Base-by-base conservation (phyloP, 2,888 invertebrate genomes). In the Syritta pipiens region DNA sequence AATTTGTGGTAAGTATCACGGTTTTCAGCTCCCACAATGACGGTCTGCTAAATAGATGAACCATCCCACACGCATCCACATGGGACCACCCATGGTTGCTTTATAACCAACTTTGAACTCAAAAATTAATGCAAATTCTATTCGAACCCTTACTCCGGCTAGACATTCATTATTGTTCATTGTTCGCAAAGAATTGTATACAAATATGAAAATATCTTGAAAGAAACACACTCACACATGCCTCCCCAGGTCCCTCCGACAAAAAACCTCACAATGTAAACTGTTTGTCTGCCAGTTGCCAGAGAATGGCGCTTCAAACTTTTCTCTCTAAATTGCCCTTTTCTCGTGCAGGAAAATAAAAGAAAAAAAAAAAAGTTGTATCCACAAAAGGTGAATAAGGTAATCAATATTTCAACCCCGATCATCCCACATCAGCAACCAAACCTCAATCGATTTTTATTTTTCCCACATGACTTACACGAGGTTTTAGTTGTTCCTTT, bases 341-440 rank as follows among this genome's bases (percentile, higher is more conserved):
- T n/a, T n/a, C 17, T 10, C 37, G 14, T 35, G 14, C 37, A 17
- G 37, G 2, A 1, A 10, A 37, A n/a, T 3, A 28, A n/a, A 37
- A 37, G 17, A 17, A 37, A 37, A 37, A 17, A 37, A 37, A 7
- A 17, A 37, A 37, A 17, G 19, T 37, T 37, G 37, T 37, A 17
- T 14, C 37, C 37, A 37, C 37, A 37, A 37, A 37, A 17, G 37
- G 19, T 37, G 37, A 37, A 37, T 37, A 37, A n/a, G 37, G 37
- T 37, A 37, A 37, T 37, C 37, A 37, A 37, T 37, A 37, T 17
- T 17, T 7, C 37, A 37, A 37, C 37, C 37, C 37, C 37, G 37
- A 37, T 37, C 37, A 37, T 37, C 37, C 37, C 37, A 37, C 37
- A 14, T 37, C 37, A 37, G 4, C 17, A 14, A 17, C 37, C 37